Evolutionary conservation across 2,888 invertebrate species (phyloP), one percentile per base, ranked within the genome.

Genomic region (Drosophila affinis): DNA sequence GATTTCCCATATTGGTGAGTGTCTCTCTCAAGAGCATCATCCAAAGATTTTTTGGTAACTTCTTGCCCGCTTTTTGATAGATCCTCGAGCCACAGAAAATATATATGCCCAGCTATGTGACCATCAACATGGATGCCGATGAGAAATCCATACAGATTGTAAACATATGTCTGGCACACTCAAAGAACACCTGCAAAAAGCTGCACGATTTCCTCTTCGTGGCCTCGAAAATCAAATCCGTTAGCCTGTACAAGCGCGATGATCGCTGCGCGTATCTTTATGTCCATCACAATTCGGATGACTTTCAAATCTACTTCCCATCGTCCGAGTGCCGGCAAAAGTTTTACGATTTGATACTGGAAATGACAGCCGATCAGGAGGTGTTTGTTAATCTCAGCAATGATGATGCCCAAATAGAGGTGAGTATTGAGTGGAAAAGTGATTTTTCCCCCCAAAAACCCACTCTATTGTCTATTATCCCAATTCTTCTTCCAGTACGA

Each of bases 301-400:
- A 99, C 93, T 99, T 99, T 93, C 99, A 99, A 94, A 98, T 99
- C 93, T 98, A 96, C 92, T 96, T 99, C 85, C 98, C 99, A 1
- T 98, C 99, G 2, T 95, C 96, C 75, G 94, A 95, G 51, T 97
- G 97, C 91, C 94, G 97, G 69, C 95, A 97, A 90, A 94, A 95
- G 70, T 96, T 98, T 87, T 97, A 97, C 91, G 96, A 97, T 81
- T 93, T 97, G 51, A 94, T 99, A 60, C 93, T 97, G 24, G 96
- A 98, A 91, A 94, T 99, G 93, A 98, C 98, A 0, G 96, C 96
- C 2, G 97, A 98, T 91, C 97, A 97, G 91, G 97, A 88, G 94
- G 96, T 49, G 94, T 97, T 92, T 92, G 92, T 97, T 55, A 96
- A 97, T 90, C 94, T 95, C 45, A 95, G 95, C 79, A 93, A 95